phyloP scores from a whole-genome alignment of 2,797 vertebrate genomes.

The Cryptoprocta ferox region DNA sequence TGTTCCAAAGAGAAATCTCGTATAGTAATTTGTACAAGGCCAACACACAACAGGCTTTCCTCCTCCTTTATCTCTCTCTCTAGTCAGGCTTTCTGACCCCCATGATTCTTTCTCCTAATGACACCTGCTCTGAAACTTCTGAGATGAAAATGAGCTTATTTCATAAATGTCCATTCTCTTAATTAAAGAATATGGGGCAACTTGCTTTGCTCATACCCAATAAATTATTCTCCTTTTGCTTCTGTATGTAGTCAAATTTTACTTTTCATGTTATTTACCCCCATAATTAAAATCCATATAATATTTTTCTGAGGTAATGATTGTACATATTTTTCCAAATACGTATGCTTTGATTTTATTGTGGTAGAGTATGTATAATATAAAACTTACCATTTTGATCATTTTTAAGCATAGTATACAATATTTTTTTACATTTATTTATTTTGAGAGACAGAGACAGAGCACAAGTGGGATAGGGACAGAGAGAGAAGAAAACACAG shows the following conservation, averaged over 20 bases:
- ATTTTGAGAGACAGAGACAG: no score
- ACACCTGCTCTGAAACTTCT: background rate
- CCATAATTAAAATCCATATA: background rate
- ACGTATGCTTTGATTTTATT: background rate
- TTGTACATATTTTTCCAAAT: background rate
- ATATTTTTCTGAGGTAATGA: background rate
- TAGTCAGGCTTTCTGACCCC: background rate
- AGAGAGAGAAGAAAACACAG: no score
- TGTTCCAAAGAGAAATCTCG: background rate
- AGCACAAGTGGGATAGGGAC: no score
- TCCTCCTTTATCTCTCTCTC: background rate
- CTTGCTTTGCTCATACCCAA: background rate
- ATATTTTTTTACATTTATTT: no score
- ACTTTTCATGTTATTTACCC: background rate
- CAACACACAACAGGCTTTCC: fast-evolving
- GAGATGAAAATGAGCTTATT: background rate
- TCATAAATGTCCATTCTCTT: background rate
- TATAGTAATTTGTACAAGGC: background rate
- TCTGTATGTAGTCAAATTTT: background rate
- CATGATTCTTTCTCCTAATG: background rate
- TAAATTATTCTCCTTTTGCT: background rate
- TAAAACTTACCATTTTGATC: background rate
- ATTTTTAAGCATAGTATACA: background rate
- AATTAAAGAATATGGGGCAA: background rate
- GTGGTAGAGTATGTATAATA: background rate